Evolutionary conservation across 2,797 vertebrate genomes (phyloP).

Genomic region (Sebastes taczanowskii): DNA sequence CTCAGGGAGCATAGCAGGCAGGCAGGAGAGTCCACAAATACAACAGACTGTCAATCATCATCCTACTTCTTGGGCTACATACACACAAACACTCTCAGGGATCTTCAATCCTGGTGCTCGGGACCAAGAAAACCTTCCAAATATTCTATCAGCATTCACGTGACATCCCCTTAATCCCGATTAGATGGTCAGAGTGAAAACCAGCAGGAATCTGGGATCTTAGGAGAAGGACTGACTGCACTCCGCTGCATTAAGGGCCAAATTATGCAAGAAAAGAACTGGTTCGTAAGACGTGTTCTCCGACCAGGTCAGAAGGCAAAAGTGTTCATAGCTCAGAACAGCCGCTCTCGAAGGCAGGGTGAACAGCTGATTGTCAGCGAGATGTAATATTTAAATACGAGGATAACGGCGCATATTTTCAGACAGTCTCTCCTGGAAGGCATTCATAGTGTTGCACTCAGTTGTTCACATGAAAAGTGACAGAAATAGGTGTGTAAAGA

Average conservation of each 20-base stretch:
- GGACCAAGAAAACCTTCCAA: background rate
- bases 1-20: conserved; percentile 5
- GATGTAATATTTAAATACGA: background rate
- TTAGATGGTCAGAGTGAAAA: background rate
- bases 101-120: no score
- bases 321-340: background rate
- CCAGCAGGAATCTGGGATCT: background rate
- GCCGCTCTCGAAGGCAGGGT: background rate
- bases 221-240: background rate
- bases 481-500: background rate
- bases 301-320: background rate
- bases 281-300: background rate
- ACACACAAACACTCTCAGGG: background rate
- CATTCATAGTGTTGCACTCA: background rate
- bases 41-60: conserved; percentile 47
- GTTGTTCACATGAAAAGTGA: background rate
- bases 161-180: background rate
- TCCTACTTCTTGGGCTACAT: background rate
- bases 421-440: background rate
- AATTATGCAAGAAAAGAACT: background rate
- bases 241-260: background rate
- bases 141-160: background rate
- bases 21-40: conserved; percentile 28
- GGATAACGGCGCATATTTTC: background rate
- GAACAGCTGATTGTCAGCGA: background rate